Base-by-base conservation (phyloP, 2,113 vertebrate species). In the Smithornis capensis region DNA sequence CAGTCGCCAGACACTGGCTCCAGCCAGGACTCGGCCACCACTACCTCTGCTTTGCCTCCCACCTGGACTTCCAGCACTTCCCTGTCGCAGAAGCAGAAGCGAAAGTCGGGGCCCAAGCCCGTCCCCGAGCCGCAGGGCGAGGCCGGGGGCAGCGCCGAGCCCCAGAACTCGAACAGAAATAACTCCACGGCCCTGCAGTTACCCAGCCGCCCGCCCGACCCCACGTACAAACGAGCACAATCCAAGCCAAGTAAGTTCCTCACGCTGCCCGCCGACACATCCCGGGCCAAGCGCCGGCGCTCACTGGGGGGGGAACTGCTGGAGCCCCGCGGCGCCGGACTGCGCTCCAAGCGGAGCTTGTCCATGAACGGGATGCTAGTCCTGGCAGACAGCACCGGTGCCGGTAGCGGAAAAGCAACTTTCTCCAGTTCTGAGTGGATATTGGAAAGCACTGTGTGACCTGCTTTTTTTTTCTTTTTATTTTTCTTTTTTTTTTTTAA, bases 131-230 rank as follows among this genome's bases (percentile, higher is more conserved):
- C 88, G 25, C 98, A 98, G 85, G 96, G 96, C 2, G 98, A 99
- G 94, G 98, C 97, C 13, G 95, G 95, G 27, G 21, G 96, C 83
- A 95, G 97, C n/a, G 73, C 97, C 6, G 99, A 99, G 96, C 98
- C 98, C 90, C 99, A 98, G 80, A 99, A 99, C 98, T 99, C 98
- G 90, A 99, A 99, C 98, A 98, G 99, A 87, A 99, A 99, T 97
- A 99, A 99, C 98, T 99, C 99, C 93, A 99, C 99, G 67, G 98
- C 98, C 27, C 98, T 99, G 92, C 98, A 98, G 98, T 88, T 87
- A 94, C 21, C 97, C 73, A 79, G 97, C 87, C 65, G 83, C 44
- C 52, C 95, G 92, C 56, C 76, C 3, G 97, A 93, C 89, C 98
- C 98, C 94, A 94, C 97, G 78, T 98, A 87, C 97, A 97, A 97